These are phyloP conservation scores for Spisula solida DNA, from an alignment of 2,888 invertebrate species.

Conservation along the genomic window DNA sequence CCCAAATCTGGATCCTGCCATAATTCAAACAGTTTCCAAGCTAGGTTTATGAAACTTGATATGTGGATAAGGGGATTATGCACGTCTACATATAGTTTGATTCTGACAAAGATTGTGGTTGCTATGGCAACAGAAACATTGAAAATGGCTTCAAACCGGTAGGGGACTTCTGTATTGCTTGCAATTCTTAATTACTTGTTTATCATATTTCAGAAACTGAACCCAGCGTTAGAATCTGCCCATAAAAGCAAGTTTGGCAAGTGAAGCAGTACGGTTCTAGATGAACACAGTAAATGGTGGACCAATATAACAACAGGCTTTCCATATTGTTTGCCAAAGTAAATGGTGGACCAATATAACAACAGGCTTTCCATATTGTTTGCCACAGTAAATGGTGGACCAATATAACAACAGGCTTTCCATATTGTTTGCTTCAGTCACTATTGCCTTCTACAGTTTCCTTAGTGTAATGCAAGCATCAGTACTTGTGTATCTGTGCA, in stretches of 20 bases:
- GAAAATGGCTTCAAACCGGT: too few relatives aligned
- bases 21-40: too few relatives aligned
- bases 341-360: too few relatives aligned
- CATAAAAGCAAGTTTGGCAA: conserved; percentile 67
- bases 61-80: too few relatives aligned
- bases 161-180: too few relatives aligned
- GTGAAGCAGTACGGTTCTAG: background rate
- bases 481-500: background rate
- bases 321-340: background rate
- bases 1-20: too few relatives aligned
- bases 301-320: conserved; percentile 14
- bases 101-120: too few relatives aligned
- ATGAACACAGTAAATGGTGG: background rate
- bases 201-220: conserved; percentile 40
- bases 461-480: background rate
- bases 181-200: too few relatives aligned
- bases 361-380: background rate
- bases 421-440: conserved; percentile 19
- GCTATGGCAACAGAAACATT: too few relatives aligned
- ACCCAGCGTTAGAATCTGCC: conserved; percentile 55
- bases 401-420: conserved; percentile 8
- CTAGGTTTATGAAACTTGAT: too few relatives aligned
- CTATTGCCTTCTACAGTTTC: background rate
- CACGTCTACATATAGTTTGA: too few relatives aligned
- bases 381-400: background rate